Conservation (phyloP, 1,140 invertebrate genomes). For the Caerostris darwini region DNA sequence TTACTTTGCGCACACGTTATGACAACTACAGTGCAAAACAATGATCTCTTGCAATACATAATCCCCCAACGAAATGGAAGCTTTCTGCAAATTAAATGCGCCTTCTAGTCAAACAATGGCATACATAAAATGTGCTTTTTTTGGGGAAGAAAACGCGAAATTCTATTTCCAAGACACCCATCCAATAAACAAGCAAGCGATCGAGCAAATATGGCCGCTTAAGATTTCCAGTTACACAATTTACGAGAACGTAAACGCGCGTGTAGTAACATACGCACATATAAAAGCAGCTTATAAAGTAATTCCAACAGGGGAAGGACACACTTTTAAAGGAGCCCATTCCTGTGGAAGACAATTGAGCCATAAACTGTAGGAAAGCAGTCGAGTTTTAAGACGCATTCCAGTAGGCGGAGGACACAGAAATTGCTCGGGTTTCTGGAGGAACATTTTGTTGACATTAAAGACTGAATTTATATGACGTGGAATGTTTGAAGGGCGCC, state of each 20-base stretch:
- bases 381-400: background rate
- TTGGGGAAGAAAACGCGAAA: background rate
- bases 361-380: constrained; percentile 20
- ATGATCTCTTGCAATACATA: too few species aligned
- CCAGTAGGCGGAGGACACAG: background rate
- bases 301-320: background rate
- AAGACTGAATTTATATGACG: background rate
- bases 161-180: background rate
- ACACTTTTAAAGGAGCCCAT: constrained; percentile 5
- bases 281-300: constrained; percentile 31
- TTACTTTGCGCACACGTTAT: too few species aligned
- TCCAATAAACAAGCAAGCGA: background rate
- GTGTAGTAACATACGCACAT: background rate
- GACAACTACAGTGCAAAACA: too few species aligned
- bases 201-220: background rate
- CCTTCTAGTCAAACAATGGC: too few species aligned
- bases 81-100: too few species aligned
- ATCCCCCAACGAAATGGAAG: too few species aligned
- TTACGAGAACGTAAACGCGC: background rate
- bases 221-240: constrained; percentile 36
- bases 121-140: too few species aligned
- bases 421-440: background rate
- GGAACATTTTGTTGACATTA: constrained; percentile 14
- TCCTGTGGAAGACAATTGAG: constrained; percentile 24
- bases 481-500: background rate